phyloP scores from a whole-genome alignment of 2,888 invertebrate genomes.

The Xestia c-nigrum region DNA sequence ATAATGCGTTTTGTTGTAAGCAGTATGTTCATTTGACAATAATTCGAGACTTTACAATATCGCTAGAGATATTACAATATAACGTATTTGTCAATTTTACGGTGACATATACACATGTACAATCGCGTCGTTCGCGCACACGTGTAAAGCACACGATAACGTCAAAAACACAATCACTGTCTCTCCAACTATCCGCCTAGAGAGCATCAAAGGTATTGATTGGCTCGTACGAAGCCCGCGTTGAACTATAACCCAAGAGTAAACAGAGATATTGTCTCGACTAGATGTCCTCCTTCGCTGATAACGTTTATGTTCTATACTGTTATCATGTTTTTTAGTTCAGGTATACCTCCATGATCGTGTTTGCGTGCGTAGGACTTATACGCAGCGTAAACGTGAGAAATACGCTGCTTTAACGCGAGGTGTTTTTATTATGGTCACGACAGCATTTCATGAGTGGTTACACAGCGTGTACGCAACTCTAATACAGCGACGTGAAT shows the following conservation, averaged over 20 bases:
- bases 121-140: neutral
- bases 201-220: constrained; percentile 52
- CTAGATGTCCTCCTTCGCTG: constrained; percentile 28
- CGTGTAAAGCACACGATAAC: neutral
- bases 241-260: constrained; percentile 57
- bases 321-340: constrained; percentile 34
- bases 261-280: constrained; percentile 50
- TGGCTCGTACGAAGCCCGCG: constrained; percentile 50
- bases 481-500: neutral
- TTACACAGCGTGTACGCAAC: neutral
- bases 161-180: constrained; percentile 24
- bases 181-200: constrained; percentile 53
- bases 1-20: too few relatives aligned
- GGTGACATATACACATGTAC: too few relatives aligned
- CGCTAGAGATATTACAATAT: too few relatives aligned
- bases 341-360: neutral
- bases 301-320: constrained; percentile 35
- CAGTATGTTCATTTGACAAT: too few relatives aligned
- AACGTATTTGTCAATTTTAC: too few relatives aligned
- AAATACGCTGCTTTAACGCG: neutral
- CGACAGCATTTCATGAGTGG: neutral
- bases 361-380: neutral
- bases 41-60: too few relatives aligned
- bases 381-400: neutral
- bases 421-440: neutral